Evolutionary conservation across 2,113 vertebrate genomes (phyloP).

Genomic region (Pedetes capensis): DNA sequence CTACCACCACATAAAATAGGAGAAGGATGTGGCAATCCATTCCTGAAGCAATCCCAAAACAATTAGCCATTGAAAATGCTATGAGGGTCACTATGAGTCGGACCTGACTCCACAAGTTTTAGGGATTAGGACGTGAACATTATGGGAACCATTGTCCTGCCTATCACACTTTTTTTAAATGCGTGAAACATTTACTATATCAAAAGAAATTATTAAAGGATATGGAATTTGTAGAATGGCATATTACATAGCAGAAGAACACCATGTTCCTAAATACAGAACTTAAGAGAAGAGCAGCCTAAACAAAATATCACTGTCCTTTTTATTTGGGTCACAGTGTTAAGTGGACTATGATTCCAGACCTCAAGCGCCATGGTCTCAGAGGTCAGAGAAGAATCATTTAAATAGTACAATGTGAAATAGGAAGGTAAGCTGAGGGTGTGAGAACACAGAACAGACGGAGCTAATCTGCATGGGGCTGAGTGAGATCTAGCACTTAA

Average conservation of each 20-base stretch:
- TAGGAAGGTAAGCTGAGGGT: too few relatives aligned
- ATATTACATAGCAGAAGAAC: not conserved
- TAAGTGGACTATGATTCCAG: not conserved
- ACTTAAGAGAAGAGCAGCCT: not conserved
- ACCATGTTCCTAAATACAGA: not conserved
- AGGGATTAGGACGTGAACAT: not conserved
- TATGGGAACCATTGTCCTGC: not conserved
- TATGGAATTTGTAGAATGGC: not conserved
- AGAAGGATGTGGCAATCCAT: too few relatives aligned
- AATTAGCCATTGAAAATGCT: too few relatives aligned
- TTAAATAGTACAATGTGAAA: not conserved
- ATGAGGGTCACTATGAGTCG: too few relatives aligned
- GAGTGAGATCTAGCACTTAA: not conserved
- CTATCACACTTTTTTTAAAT: not conserved
- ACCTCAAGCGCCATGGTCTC: not conserved
- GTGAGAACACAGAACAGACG: not conserved
- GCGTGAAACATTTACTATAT: not conserved
- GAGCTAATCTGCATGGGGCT: not conserved
- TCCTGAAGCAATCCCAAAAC: too few relatives aligned
- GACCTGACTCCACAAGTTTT: not conserved
- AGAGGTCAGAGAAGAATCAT: not conserved
- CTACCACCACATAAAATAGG: too few relatives aligned
- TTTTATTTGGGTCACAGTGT: not conserved
- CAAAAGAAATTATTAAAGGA: not conserved
- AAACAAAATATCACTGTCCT: not conserved